Percentiles rank a stretch among this genome's conserved stretches.
phyloP scores from a whole-genome alignment of 2,113 vertebrate species.

The Poecile atricapillus region DNA sequence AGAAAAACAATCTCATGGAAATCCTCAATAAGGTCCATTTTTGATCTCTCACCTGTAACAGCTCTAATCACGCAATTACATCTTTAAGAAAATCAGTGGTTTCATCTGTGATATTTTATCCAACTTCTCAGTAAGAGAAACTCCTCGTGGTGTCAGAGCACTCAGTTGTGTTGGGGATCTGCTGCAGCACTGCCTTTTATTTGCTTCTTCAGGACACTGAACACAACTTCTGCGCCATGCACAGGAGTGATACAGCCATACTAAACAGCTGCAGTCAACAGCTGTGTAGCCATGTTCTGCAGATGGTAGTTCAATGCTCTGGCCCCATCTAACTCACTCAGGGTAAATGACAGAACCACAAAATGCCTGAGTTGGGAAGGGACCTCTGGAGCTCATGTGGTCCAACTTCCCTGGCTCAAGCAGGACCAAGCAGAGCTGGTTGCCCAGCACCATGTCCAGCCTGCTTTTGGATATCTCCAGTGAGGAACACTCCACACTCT shows the following conservation, averaged over 20 bases:
- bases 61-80: background rate
- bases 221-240: too few relatives aligned
- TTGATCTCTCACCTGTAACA: background rate
- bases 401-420: background rate
- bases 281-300: background rate
- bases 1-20: background rate
- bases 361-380: background rate
- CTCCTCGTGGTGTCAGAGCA: background rate
- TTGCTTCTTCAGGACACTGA: background rate
- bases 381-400: background rate
- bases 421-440: background rate
- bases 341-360: background rate
- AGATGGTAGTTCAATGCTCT: background rate
- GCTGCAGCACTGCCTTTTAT: background rate
- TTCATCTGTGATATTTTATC: background rate
- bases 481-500: background rate
- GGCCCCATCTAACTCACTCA: background rate
- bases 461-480: background rate
- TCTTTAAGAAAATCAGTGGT: background rate
- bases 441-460: background rate
- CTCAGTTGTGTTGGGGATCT: background rate
- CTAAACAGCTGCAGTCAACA: background rate
- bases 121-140: background rate
- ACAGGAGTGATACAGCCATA: background rate
- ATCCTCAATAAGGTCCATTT: background rate